Evolutionary conservation across 2,888 invertebrate species (phyloP).

Genomic region (Polymixis lichenea): DNA sequence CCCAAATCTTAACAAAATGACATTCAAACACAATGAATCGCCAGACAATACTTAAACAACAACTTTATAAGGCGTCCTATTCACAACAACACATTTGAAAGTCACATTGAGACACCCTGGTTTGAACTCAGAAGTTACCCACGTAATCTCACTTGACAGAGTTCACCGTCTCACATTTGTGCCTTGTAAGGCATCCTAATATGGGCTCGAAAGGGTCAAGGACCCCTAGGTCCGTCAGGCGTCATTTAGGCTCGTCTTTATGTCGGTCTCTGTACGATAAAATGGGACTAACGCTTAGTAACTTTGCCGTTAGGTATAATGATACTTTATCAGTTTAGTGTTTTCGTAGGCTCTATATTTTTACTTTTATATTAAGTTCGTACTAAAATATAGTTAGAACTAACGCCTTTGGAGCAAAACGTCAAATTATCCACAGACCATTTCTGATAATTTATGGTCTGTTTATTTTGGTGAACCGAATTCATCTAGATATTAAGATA

Average conservation of each 20-base stretch:
- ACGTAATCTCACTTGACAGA: conserved; percentile 12
- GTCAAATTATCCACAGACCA: neutral
- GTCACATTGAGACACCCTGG: conserved; percentile 39
- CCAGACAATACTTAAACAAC: conserved; percentile 6
- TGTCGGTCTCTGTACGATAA: conserved; percentile 38
- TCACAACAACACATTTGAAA: conserved; percentile 19
- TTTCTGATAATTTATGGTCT: neutral
- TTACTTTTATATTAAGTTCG: conserved; percentile 14
- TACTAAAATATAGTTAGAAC: neutral
- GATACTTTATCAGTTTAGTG: conserved; percentile 43
- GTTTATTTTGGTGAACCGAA: neutral
- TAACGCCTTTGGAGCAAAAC: neutral
- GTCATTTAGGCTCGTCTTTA: conserved; percentile 42
- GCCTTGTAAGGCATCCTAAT: conserved; percentile 12
- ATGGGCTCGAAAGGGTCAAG: conserved; percentile 29
- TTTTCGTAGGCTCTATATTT: neutral
- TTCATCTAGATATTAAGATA: neutral
- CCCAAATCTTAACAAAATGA: neutral
- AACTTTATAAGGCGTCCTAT: neutral
- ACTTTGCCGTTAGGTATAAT: conserved; percentile 30
- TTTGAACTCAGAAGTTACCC: conserved; percentile 25
- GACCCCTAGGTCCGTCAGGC: conserved; percentile 32
- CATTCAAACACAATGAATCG: conserved; percentile 10
- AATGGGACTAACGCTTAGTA: conserved; percentile 45
- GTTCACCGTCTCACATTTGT: conserved; percentile 37